Conservation (phyloP, 2,113 vertebrate species). For the Rallus limicola region DNA sequence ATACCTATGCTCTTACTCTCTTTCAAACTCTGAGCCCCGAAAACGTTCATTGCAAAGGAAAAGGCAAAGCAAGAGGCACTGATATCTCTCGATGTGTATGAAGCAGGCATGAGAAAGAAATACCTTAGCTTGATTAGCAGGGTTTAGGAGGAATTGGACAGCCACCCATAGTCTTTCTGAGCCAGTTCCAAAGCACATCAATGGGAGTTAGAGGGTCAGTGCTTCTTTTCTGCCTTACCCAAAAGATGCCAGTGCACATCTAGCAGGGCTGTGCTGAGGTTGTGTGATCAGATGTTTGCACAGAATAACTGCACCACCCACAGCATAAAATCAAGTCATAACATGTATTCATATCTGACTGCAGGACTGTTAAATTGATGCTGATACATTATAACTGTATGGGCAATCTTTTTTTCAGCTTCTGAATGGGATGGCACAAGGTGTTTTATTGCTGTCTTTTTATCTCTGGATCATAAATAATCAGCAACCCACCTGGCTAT, state of each 20-base stretch:
- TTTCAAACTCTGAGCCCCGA: neutral
- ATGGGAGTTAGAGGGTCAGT: neutral
- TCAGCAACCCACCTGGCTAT: neutral
- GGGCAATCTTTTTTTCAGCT: neutral
- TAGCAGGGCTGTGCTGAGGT: neutral
- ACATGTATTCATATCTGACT: too few species aligned
- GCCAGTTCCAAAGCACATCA: neutral
- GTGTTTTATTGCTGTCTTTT: neutral
- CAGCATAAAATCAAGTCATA: neutral
- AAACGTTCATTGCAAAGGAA: constrained; percentile 17
- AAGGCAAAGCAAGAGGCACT: neutral
- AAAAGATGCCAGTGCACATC: neutral
- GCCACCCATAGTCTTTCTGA: neutral
- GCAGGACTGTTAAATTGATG: neutral
- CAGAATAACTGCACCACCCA: neutral
- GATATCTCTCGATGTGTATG: neutral
- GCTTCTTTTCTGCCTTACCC: neutral
- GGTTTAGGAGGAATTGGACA: neutral
- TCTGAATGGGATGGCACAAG: neutral
- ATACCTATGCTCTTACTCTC: neutral
- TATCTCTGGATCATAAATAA: neutral
- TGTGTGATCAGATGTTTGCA: fast-evolving
- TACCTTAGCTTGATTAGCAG: neutral
- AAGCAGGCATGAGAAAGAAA: constrained; percentile 7
- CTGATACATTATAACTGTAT: neutral